Evolutionary conservation across 1,140 invertebrate genomes (phyloP), one percentile per base, ranked within the genome.

Genomic region (Psix sp.): DNA sequence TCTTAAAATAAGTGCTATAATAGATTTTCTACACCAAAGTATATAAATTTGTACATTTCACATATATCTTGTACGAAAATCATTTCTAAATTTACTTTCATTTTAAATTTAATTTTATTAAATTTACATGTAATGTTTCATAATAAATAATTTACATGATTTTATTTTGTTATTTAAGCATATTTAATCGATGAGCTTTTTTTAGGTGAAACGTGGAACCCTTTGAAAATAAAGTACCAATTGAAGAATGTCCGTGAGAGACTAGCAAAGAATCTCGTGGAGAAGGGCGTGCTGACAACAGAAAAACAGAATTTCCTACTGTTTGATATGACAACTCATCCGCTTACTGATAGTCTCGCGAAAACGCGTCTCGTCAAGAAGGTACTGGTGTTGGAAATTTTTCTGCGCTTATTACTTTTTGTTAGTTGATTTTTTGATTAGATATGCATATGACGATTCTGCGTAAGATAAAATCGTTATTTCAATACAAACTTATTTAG

Each of bases 321-420:
- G 13, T 99, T 99, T 89, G 98, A 99, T 89, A 99, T 99, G 98
- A 99, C 98, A 16, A 99, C 98, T 75, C 98, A 99, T 91, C 98
- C 98, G 26, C 90, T 99, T 31, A 97, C 95, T 46, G 97, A 99
- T 87, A 95, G 95, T 88, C 90, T 93, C 71, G 93, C 96, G n/a
- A 99, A 99, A 90, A 94, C 94, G 76, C 93, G 97, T 77, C 91
- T 99, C 70, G 96, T 99, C 29, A 99, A 99, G 90, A 98, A 98
- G 91, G 94, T 96, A 86, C 77, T 24, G n/a, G 21, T 46, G 14
- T n/a, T 14, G 29, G 11, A 71, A 45, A 31, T 46, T 35, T 54
- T 43, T 52, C 3, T 45, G 14, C 13, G 65, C 31, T 42, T 46
- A 42, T 39, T 48, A 38, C 6, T 1, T 35, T 62, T 40, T 54